A percentile compares a stretch with the other conserved stretches of the same genome.
Conservation (phyloP, 2,113 vertebrate genomes). For the Rhinoptilus africanus region DNA sequence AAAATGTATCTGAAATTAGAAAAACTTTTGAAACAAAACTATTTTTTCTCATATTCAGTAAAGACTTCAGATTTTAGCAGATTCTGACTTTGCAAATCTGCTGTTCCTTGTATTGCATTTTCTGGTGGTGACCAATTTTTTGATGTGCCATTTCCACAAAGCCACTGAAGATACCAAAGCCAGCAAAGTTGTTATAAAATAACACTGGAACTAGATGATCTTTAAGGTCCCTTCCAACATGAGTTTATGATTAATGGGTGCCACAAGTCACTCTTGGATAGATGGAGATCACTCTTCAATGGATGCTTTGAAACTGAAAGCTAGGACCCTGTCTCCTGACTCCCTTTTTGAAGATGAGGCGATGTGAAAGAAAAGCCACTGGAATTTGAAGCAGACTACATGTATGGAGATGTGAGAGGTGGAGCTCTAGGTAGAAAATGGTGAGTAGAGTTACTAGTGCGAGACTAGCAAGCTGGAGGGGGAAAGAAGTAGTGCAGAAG, state of each 20-base stretch:
- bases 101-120: neutral
- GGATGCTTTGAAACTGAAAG: neutral
- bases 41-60: neutral
- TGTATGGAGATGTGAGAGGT: neutral
- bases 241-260: neutral
- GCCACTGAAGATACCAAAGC: neutral
- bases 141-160: neutral
- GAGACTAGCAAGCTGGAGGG: neutral
- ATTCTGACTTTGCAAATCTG: neutral
- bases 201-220: neutral
- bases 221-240: no score
- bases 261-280: neutral
- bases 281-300: neutral
- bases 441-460: neutral
- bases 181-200: neutral
- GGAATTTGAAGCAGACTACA: neutral
- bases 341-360: neutral
- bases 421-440: neutral
- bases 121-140: neutral
- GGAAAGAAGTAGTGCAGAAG: neutral
- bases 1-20: neutral
- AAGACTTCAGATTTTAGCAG: neutral
- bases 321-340: neutral
- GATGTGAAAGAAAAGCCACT: neutral
- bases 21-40: neutral